A percentile compares a stretch with the other conserved stretches of the same genome.
Conservation (phyloP, 2,888 invertebrate species). For the Sthenelais limicola region DNA sequence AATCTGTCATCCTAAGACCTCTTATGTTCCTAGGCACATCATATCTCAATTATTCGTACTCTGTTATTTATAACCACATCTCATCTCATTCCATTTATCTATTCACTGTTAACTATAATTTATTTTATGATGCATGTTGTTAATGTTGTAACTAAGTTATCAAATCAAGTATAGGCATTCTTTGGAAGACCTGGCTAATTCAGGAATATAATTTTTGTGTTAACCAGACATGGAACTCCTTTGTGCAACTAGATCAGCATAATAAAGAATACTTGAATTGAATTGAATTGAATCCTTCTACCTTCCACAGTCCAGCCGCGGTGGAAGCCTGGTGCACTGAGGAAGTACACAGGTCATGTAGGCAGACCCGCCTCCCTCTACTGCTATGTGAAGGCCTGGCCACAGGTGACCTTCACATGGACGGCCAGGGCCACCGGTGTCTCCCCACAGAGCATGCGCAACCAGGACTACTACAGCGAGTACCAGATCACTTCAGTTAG, state of each 20-base stretch:
- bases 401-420: conserved; percentile 44
- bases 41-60: no score
- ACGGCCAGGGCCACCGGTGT: background rate
- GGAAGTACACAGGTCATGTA: conserved; percentile 39
- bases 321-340: conserved; percentile 24
- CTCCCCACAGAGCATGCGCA: conserved; percentile 1
- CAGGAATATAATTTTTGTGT: background rate
- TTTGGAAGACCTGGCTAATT: background rate
- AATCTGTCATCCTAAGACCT: no score
- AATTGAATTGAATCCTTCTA: background rate
- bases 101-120: no score
- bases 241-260: background rate
- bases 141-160: no score
- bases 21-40: no score
- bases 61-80: no score
- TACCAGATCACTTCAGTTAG: conserved; percentile 20
- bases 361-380: conserved; percentile 32
- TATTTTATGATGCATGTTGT: no score
- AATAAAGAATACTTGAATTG: background rate
- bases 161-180: no score
- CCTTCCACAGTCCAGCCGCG: conserved; percentile 41
- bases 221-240: background rate
- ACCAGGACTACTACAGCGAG: conserved; percentile 23
- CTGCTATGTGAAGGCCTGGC: conserved; percentile 43
- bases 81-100: no score